Evolutionary conservation across 2,113 vertebrate genomes (phyloP).

Genomic region (Puffinus mauretanicus): DNA sequence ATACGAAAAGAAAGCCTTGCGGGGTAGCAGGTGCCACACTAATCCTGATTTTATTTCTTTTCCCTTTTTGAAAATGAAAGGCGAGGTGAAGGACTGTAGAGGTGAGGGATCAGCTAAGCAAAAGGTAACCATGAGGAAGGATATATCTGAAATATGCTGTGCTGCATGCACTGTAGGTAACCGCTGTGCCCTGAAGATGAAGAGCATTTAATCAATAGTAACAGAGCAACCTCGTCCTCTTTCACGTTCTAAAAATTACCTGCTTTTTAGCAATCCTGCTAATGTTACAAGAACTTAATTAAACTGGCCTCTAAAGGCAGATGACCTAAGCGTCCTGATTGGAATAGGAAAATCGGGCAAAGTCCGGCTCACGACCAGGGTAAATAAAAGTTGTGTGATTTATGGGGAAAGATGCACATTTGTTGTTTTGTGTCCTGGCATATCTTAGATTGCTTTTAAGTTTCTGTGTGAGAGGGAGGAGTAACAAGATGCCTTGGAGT

Average conservation of each 20-base stretch:
- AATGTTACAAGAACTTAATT: background rate
- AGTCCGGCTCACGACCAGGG: background rate
- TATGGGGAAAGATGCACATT: background rate
- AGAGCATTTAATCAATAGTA: background rate
- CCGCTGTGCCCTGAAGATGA: background rate
- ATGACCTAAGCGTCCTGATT: background rate
- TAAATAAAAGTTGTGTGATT: background rate
- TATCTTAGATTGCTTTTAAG: background rate
- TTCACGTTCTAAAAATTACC: background rate
- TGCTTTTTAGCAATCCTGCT: background rate
- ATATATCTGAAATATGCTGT: background rate
- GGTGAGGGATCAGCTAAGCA: background rate
- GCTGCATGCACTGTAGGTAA: background rate
- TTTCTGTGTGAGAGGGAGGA: background rate
- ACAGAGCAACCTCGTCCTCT: background rate
- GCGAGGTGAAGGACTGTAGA: background rate
- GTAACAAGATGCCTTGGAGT: background rate
- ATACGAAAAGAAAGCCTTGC: background rate
- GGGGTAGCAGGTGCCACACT: background rate
- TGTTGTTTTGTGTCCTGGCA: background rate
- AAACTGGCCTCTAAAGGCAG: background rate
- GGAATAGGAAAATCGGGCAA: background rate
- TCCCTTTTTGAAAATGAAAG: background rate
- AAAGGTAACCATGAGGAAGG: background rate
- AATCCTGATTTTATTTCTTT: background rate